These are phyloP conservation scores for Chironomus tentans DNA, from an alignment of 2,888 invertebrate genomes.

Conservation along the genomic window DNA sequence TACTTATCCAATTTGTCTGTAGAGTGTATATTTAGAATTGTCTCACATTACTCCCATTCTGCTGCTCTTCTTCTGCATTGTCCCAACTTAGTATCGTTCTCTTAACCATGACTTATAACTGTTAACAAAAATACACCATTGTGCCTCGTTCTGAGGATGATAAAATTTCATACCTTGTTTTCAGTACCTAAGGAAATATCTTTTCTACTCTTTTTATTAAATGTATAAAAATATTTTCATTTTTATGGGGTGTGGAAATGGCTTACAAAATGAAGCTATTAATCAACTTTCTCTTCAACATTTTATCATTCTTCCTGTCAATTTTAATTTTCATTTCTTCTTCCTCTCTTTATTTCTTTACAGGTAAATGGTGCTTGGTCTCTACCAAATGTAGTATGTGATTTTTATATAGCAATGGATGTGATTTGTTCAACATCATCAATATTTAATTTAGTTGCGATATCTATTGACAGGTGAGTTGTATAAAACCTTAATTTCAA, in stretches of 20 bases:
- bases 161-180: too few relatives aligned
- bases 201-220: too few relatives aligned
- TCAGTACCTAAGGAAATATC: too few relatives aligned
- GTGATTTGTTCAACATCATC: constrained; percentile 96
- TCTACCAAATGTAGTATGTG: constrained; percentile 82
- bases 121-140: too few relatives aligned
- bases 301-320: not conserved
- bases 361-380: constrained; percentile 86
- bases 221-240: not conserved
- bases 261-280: not conserved
- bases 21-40: not conserved
- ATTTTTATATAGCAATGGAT: constrained; percentile 96
- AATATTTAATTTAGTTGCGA: constrained; percentile 95
- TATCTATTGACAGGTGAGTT: constrained; percentile 91
- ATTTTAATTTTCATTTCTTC: constrained; percentile 1
- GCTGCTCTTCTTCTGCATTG: too few relatives aligned
- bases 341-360: constrained; percentile 31
- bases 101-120: too few relatives aligned
- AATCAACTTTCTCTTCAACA: not conserved
- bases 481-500: not conserved
- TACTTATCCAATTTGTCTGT: not conserved
- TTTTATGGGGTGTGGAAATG: constrained; percentile 6
- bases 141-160: too few relatives aligned
- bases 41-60: too few relatives aligned
- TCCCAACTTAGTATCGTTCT: too few relatives aligned